Evolutionary conservation across 2,113 vertebrate species (phyloP).

Genomic region (Charadrius vociferus): DNA sequence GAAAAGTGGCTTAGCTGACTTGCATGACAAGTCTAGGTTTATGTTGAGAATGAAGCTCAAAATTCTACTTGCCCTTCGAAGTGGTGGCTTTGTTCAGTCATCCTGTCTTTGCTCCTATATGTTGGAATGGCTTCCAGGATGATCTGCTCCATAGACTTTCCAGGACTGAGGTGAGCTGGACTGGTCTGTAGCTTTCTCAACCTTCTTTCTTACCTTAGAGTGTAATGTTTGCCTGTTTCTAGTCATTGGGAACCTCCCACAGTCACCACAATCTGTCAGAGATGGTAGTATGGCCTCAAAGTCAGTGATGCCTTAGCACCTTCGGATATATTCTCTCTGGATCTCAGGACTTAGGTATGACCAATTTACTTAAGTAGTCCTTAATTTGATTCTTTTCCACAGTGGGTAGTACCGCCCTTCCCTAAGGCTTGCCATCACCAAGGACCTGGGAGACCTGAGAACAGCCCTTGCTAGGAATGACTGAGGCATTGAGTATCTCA

Average conservation of each 20-base stretch:
- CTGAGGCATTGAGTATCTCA: background rate
- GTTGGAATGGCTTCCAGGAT: background rate
- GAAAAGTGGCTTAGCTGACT: background rate
- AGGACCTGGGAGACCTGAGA: background rate
- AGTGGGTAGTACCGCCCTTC: background rate
- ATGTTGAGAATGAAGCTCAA: background rate
- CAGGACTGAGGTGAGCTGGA: background rate
- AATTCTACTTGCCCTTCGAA: background rate
- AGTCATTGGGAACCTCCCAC: background rate
- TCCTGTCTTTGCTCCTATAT: background rate
- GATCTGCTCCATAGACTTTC: background rate
- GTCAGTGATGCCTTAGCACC: background rate
- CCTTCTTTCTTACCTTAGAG: background rate
- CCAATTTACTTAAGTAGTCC: background rate
- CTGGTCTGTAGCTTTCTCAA: background rate
- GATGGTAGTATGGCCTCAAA: background rate
- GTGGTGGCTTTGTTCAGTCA: background rate
- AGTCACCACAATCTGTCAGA: background rate
- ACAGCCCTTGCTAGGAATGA: background rate
- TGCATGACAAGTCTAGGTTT: background rate
- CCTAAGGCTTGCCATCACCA: background rate
- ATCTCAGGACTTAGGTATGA: background rate
- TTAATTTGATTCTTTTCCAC: background rate
- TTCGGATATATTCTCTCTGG: background rate
- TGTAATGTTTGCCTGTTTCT: background rate